phyloP scores from a whole-genome alignment of 2,888 invertebrate genomes.

The Eremobia ochroleuca region DNA sequence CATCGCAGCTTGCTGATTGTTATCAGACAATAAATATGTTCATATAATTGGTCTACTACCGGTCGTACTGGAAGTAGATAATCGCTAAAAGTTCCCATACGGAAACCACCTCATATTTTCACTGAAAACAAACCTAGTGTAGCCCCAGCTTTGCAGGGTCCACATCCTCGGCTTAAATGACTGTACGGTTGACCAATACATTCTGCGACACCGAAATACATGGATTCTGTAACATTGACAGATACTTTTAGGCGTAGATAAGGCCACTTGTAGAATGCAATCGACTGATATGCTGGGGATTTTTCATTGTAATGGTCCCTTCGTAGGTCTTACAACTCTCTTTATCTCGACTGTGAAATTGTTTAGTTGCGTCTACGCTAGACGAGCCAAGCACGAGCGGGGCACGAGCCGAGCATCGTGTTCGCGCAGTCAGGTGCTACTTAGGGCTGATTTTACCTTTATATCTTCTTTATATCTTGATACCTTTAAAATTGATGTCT shows the following conservation, averaged over 20 bases:
- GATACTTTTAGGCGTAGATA: conserved; percentile 39
- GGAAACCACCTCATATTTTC: neutral
- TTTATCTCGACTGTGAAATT: neutral
- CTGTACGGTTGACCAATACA: neutral
- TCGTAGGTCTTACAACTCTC: conserved; percentile 1
- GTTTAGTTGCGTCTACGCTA: no score
- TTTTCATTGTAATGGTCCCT: conserved; percentile 43
- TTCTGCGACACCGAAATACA: neutral
- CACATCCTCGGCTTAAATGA: neutral
- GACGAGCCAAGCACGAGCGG: no score
- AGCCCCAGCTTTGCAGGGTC: neutral
- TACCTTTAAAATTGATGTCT: no score
- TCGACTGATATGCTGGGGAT: conserved; percentile 44
- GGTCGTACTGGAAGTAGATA: neutral
- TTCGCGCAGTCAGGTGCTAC: no score
- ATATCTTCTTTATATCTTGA: no score
- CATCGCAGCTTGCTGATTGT: conserved; percentile 9
- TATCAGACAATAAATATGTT: conserved; percentile 18
- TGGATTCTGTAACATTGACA: neutral
- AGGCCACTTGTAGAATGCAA: conserved; percentile 37
- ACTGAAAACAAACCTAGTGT: neutral
- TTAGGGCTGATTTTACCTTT: no score
- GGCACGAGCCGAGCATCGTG: no score
- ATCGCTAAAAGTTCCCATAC: neutral
- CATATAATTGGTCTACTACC: neutral